Evolutionary conservation across 35 echinoderm and acorn worm species (phyloP), one percentile per base, ranked within the genome.

Genomic region (Heliocidaris erythrogramma): DNA sequence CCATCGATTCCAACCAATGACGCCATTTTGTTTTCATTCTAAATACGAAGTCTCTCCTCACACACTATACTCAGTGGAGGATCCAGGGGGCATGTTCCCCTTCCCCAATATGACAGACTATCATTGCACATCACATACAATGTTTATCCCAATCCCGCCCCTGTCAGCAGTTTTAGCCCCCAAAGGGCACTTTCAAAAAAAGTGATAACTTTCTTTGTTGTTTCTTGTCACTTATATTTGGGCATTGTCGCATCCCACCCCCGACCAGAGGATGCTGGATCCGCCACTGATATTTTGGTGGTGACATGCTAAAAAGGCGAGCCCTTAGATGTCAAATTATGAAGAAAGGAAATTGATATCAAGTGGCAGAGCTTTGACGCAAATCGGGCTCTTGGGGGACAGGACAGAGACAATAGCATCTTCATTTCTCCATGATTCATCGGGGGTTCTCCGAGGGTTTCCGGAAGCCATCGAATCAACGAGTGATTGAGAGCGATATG

Each of bases 321-420:
- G 1, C 60, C 60, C 60, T 69, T 69, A 6, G 60, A 69, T 69
- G 60, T 69, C 60, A 69, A 69, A 69, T 69, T 24, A 69, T 27
- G 60, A 69, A 69, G 60, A 69, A 69, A 69, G 60, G 60, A 69
- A 69, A 69, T 69, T 69, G 60, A 69, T 69, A 69, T 69, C 60
- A 69, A 69, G 60, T 69, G 60, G 60, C 60, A 69, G 60, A 69
- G 16, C 24, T 69, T 69, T 69, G 60, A 69, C 60, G 60, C 60
- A 69, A 24, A 18, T 69, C 60, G 60, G 24, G 5, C 60, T 69
- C 60, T 69, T 17, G 17, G 60, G 60, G 60, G 60, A 60, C 60
- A 69, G 60, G 60, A 69, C 60, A 69, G 60, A 69, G 60, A 69
- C 60, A 69, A 69, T 69, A 69, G 60, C 60, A 69, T 69, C 14